Percentiles rank a stretch among this genome's conserved stretches.
Evolutionary conservation across 2,113 vertebrate genomes (phyloP).

Genomic region (Sebastes schlegelii): DNA sequence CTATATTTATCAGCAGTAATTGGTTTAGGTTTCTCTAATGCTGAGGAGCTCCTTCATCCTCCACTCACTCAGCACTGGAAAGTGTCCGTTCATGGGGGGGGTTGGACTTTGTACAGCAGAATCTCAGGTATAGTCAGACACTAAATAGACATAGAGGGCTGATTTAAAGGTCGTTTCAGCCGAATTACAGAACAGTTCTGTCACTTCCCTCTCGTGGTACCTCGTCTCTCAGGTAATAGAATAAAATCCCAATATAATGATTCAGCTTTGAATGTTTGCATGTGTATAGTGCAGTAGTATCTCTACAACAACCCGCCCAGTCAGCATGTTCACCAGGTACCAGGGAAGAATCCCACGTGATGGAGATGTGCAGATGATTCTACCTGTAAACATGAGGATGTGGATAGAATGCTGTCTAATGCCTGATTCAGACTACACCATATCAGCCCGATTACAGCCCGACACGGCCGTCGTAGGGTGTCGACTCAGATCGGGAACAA

Average conservation of each 20-base stretch:
- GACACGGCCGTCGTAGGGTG: too few relatives aligned
- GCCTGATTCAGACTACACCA: too few relatives aligned
- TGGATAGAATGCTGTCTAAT: too few relatives aligned
- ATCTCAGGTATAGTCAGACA: not conserved
- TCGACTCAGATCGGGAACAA: too few relatives aligned
- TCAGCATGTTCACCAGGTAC: not conserved
- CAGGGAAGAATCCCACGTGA: too few relatives aligned
- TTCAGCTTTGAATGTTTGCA: not conserved
- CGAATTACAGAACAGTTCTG: not conserved
- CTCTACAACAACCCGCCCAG: not conserved
- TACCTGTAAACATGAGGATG: too few relatives aligned
- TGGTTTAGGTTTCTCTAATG: slow-evolving; percentile 64
- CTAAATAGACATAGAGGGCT: not conserved
- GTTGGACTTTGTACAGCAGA: slow-evolving; percentile 1
- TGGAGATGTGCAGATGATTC: too few relatives aligned
- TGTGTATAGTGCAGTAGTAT: not conserved
- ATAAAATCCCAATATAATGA: not conserved
- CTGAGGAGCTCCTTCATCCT: slow-evolving; percentile 19
- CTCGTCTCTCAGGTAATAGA: not conserved
- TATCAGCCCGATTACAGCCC: too few relatives aligned
- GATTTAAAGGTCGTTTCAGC: not conserved
- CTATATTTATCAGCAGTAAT: slow-evolving; percentile 77
- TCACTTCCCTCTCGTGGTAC: not conserved
- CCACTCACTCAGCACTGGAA: not conserved
- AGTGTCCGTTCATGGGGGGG: not conserved